Base-by-base conservation (phyloP, 2,888 invertebrate genomes). In the Folsomia candida region DNA sequence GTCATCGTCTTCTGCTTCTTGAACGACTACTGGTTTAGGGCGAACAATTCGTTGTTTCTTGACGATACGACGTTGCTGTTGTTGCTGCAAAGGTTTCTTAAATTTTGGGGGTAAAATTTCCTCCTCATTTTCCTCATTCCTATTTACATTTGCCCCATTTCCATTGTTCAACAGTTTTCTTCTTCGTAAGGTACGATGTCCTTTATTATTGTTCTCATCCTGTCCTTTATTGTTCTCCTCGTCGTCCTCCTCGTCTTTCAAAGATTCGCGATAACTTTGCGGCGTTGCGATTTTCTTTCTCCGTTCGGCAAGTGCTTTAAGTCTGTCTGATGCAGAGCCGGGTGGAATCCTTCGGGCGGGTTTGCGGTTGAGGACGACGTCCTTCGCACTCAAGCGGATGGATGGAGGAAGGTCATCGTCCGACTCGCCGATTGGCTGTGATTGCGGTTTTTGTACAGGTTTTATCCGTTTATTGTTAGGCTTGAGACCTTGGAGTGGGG, bases 321-420 rank as follows among this genome's bases (percentile, higher is more conserved):
- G 69, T 14, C 76, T 29, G 14, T 77, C 74, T 2, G 79, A 79
- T 0, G 75, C 75, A 2, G 78, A 78, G 1, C 76, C 79, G 1
- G 79, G 76, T 26, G 78, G 78, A 20, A 79, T 78, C 37, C 79
- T 59, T 29, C 79, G 57, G 1, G 79, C 78, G 2, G 79, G 79
- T 62, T 79, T 78, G 26, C 79, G 63, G 67, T 76, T 75, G 14
- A 62, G 57, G 11, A 79, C 68, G 0, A 79, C 79, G 60, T 79
- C 79, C 58, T 78, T 74, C 1, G 78, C 73, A 20, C 69, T 71
- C 20, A 79, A 37, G 54, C 67, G 68, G 57, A 79, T 75, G 6
- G 75, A 75, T 0, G 75, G 71, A 2, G 79, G 79, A 24, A 79
- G 61, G 9, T 14, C 67, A 59, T 72, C 70, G n/a, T 65, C 68